A percentile compares a stretch with the other conserved stretches of the same genome.
Evolutionary conservation across 2,797 vertebrate genomes (phyloP).

Genomic region (Danionella dracula): DNA sequence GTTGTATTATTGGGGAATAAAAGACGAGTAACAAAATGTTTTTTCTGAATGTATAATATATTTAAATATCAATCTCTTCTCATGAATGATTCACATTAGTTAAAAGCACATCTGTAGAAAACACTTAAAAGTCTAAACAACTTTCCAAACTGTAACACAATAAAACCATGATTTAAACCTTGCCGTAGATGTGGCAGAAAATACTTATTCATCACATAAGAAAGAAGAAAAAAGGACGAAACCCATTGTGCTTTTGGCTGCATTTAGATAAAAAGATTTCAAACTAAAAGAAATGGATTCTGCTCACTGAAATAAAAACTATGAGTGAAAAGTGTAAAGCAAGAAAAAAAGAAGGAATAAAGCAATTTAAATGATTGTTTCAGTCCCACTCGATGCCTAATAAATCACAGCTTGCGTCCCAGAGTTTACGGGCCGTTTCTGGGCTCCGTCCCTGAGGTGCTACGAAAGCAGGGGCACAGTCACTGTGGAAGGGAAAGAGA

Average conservation of each 20-base stretch:
- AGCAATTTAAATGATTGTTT: slow-evolving; percentile 42
- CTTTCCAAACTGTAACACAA: slow-evolving; percentile 2
- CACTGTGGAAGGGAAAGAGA: slow-evolving; percentile 67
- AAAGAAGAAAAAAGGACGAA: neutral
- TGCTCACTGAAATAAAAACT: slow-evolving; percentile 1
- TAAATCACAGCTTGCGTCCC: slow-evolving; percentile 86
- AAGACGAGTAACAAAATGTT: slow-evolving; percentile 26
- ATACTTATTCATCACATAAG: neutral
- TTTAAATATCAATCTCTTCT: slow-evolving; percentile 65
- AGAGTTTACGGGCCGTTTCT: slow-evolving; percentile 78
- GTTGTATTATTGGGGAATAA: neutral
- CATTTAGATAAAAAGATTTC: neutral
- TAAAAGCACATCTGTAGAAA: slow-evolving; percentile 69
- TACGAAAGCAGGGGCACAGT: slow-evolving; percentile 80
- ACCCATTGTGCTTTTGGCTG: neutral
- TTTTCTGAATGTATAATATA: slow-evolving; percentile 53
- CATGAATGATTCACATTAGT: slow-evolving; percentile 58
- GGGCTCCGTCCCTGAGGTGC: slow-evolving; percentile 80
- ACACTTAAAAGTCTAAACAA: slow-evolving; percentile 46
- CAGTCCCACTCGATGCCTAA: slow-evolving; percentile 82
- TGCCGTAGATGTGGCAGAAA: neutral
- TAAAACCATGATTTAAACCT: neutral
- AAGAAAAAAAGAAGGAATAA: slow-evolving; percentile 3
- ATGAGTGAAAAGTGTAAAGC: slow-evolving; percentile 31
- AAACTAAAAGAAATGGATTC: slow-evolving; percentile 6